phyloP scores from a whole-genome alignment of 2,113 vertebrate genomes.

The Cyanoramphus novaezelandiae region DNA sequence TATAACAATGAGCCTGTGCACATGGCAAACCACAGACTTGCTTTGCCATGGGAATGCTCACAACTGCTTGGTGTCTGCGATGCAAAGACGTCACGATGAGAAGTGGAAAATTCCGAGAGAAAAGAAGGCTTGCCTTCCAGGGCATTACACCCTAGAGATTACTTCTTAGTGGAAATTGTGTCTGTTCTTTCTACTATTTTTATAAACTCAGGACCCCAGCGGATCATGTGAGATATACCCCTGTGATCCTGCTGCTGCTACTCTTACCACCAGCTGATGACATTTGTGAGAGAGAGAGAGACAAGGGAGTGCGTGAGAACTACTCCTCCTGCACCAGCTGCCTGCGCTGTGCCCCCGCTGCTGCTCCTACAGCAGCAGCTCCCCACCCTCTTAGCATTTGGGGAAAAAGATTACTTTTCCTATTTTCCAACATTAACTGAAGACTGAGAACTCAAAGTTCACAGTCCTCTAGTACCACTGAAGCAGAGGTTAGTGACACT shows the following conservation, averaged over 20 bases:
- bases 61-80: slow-evolving; percentile 28
- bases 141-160: slow-evolving; percentile 48
- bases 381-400: neutral
- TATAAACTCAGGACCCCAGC: slow-evolving; percentile 1
- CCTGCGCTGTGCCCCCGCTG: neutral
- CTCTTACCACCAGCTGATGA: slow-evolving; percentile 14
- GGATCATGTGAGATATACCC: neutral
- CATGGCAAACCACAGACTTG: slow-evolving; percentile 27
- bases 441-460: neutral
- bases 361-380: neutral
- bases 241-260: neutral
- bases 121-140: slow-evolving; percentile 22
- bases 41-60: slow-evolving; percentile 52
- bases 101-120: slow-evolving; percentile 61
- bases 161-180: slow-evolving; percentile 21
- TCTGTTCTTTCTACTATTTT: slow-evolving; percentile 25
- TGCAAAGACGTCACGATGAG: neutral
- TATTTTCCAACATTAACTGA: neutral
- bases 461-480: neutral
- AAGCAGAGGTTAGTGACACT: neutral
- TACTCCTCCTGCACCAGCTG: slow-evolving; percentile 9
- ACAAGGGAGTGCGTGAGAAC: neutral
- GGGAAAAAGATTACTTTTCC: neutral
- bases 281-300: neutral
- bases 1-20: slow-evolving; percentile 2